A percentile compares a stretch with the other conserved stretches of the same genome.
Evolutionary conservation across 2,113 vertebrate genomes (phyloP).

Genomic region (Hippocampus guttulatus): DNA sequence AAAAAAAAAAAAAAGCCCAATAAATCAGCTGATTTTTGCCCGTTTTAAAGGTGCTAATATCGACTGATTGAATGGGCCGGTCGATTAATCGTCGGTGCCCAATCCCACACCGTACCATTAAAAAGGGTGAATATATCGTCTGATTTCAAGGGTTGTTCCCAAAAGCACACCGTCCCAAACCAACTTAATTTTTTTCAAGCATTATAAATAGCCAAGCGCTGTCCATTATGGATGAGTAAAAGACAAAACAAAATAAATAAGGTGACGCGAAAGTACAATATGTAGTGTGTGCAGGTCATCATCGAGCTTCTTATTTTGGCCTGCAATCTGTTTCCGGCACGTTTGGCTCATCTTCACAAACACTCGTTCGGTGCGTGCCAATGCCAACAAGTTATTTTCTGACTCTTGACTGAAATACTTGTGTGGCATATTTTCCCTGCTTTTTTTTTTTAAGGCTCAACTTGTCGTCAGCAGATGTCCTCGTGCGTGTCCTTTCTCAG

Average conservation of each 20-base stretch:
- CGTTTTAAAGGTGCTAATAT: not conserved
- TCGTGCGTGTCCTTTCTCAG: conserved; percentile 63
- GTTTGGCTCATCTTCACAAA: conserved; percentile 59
- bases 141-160: no score
- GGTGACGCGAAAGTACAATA: not conserved
- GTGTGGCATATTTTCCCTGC: conserved; percentile 52
- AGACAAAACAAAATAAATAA: not conserved
- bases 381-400: conserved; percentile 61
- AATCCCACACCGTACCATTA: no score
- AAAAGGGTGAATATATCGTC: no score
- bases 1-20: not conserved
- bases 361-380: conserved; percentile 59
- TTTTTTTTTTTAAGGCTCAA: conserved; percentile 25
- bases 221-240: no score
- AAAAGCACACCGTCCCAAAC: no score
- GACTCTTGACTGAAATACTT: conserved; percentile 49
- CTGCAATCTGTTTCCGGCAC: conserved; percentile 52
- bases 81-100: no score
- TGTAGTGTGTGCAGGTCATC: conserved; percentile 38
- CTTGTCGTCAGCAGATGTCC: conserved; percentile 59
- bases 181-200: no score
- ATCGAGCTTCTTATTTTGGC: conserved; percentile 47
- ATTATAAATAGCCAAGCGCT: no score
- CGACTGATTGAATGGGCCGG: no score
- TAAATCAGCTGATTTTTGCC: no score